phyloP scores from a whole-genome alignment of 2,797 vertebrate genomes.

The Hemitrygon akajei region DNA sequence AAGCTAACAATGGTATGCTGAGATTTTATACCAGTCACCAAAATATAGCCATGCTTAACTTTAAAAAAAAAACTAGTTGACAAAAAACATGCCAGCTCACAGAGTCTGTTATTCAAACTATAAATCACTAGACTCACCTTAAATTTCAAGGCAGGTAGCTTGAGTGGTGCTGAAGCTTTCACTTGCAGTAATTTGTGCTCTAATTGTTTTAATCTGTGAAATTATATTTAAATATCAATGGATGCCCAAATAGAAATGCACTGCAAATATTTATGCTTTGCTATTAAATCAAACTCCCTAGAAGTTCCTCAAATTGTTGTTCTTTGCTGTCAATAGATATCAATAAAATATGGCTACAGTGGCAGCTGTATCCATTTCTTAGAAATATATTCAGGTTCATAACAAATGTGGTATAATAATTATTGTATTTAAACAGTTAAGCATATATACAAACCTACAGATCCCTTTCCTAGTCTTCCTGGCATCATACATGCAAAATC shows the following conservation, averaged over 20 bases:
- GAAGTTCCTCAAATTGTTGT: neutral
- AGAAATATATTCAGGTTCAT: neutral
- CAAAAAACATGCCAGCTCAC: no score
- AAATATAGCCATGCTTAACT: neutral
- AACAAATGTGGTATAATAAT: neutral
- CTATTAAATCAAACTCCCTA: neutral
- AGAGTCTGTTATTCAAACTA: neutral
- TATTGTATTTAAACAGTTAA: neutral
- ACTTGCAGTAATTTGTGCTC: slow-evolving; percentile 77
- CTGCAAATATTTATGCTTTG: neutral
- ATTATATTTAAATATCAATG: slow-evolving; percentile 37
- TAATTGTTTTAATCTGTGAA: slow-evolving; percentile 75
- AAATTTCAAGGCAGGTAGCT: slow-evolving; percentile 85
- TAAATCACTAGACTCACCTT: slow-evolving; percentile 62
- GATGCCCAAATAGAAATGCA: neutral
- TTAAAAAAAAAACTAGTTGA: neutral
- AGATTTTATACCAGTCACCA: neutral
- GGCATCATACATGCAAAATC: neutral
- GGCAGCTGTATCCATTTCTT: neutral
- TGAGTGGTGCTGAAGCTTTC: slow-evolving; percentile 67
- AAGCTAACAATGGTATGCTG: neutral
- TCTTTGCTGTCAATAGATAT: neutral
- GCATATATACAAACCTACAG: neutral
- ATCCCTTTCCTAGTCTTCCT: neutral
- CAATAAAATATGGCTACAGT: neutral